A percentile compares a stretch with the other conserved stretches of the same genome.
These are phyloP conservation scores for Orthonevra nobilis DNA, from an alignment of 2,888 invertebrate species.

Conservation along the genomic window DNA sequence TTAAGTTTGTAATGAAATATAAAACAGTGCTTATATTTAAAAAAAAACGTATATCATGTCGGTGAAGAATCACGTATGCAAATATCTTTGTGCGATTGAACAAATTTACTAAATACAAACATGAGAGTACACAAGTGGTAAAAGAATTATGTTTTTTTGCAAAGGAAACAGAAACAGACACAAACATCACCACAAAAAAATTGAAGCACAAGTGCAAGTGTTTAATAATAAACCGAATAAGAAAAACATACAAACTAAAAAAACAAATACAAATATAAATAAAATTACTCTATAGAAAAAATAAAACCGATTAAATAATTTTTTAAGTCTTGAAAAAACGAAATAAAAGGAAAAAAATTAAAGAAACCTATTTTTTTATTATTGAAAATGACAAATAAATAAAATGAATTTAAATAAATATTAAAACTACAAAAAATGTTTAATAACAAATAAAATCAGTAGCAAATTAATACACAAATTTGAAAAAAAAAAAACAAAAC, in stretches of 20 bases:
- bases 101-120: constrained; percentile 24
- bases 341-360: constrained; percentile 25
- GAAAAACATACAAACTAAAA: background rate
- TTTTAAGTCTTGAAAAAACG: constrained; percentile 51
- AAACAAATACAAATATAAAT: background rate
- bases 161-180: no score
- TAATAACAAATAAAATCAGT: background rate
- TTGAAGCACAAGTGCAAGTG: background rate
- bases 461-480: constrained; percentile 12
- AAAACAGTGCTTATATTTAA: constrained; percentile 9
- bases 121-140: constrained; percentile 9
- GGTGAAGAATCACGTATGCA: no score
- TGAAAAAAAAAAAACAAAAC: constrained; percentile 36
- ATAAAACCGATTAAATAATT: constrained; percentile 52
- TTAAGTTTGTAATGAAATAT: constrained; percentile 20
- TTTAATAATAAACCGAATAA: background rate
- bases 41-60: constrained; percentile 15
- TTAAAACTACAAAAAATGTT: constrained; percentile 1
- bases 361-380: constrained; percentile 65
- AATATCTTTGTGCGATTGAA: constrained; percentile 20
- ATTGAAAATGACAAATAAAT: constrained; percentile 22
- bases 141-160: constrained; percentile 20
- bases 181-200: constrained; percentile 6
- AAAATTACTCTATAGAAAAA: constrained; percentile 41
- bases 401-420: constrained; percentile 4